Base-by-base conservation (phyloP, 2,888 invertebrate species). In the Eurytoma californica region DNA sequence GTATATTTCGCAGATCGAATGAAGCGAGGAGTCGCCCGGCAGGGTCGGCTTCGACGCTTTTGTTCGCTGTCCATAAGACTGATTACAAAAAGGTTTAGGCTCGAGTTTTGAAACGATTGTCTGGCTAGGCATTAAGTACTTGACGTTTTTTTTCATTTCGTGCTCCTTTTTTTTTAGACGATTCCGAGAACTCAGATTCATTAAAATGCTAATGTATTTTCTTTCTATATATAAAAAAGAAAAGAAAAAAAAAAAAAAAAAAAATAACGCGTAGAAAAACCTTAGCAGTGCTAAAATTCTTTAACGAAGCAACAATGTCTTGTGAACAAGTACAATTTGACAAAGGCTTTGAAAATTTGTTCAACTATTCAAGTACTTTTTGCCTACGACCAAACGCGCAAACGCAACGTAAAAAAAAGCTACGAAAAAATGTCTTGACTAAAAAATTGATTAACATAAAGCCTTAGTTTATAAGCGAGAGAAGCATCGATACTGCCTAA, bases 51-150 rank as follows among this genome's bases (percentile, higher is more conserved):
- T 58, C 24, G 53, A n/a, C 60, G 57, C 51, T 30, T 70, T 72
- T 39, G 72, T 77, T 74, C 5, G 39, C 39, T 39, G 39, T 39
- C 60, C 51, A 77, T 74, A 80, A 80, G 80, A 80, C 80, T 80
- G 80, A 80, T 77, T 74, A 73, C 53, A 14, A 78, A 73, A 12
- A n/a, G n/a, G 49, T 66, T 80, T 65, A 77, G 39, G 60, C 60
- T 60, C 77, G 49, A 55, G 24, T 24, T 28, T 73, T 57, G 30
- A 28, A 18, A 51, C 28, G 49, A 58, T 57, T 49, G 63, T 3
- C 39, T 24, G 12, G 12, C 53, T 55, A 28, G 66, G 65, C 61
- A 24, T 49, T 7, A 30, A 66, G 51, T 74, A 79, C 60, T 79
- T 79, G 61, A 51, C 60, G 12, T 51, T 69, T 63, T 14, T 39